Percentiles rank a stretch among this genome's conserved stretches.
Conservation (phyloP, 2,113 vertebrate species). For the Xyliphius kryptos region DNA sequence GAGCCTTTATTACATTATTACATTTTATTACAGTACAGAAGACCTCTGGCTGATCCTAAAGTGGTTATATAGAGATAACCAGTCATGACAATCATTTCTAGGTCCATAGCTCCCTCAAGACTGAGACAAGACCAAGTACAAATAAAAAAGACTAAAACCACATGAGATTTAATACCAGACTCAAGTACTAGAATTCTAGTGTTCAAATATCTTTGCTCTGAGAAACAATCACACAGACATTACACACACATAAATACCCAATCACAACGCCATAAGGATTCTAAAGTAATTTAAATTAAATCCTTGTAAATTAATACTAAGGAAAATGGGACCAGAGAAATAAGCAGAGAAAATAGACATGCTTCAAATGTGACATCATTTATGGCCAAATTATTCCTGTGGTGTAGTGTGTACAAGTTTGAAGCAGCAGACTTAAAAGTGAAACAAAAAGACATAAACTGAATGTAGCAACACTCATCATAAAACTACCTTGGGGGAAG, state of each 20-base stretch:
- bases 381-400: slow-evolving; percentile 22
- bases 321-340: slow-evolving; percentile 17
- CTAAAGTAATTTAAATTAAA: slow-evolving; percentile 15
- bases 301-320: slow-evolving; percentile 22
- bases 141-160: too few relatives aligned
- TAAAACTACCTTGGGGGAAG: not conserved
- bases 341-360: slow-evolving; percentile 26
- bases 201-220: too few relatives aligned
- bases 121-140: too few relatives aligned
- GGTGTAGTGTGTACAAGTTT: slow-evolving; percentile 5
- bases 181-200: too few relatives aligned
- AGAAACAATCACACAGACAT: not conserved
- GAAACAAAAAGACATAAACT: slow-evolving; percentile 9
- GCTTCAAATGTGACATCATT: slow-evolving; percentile 30
- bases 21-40: too few relatives aligned
- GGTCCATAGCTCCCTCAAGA: too few relatives aligned
- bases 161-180: too few relatives aligned
- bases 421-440: slow-evolving; percentile 20
- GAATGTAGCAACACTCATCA: not conserved
- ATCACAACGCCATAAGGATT: slow-evolving; percentile 15
- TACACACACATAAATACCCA: slow-evolving; percentile 4
- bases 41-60: too few relatives aligned
- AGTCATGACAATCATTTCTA: too few relatives aligned
- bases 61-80: too few relatives aligned
- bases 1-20: too few relatives aligned